phyloP scores from a whole-genome alignment of 1,140 invertebrate species.

The Tenebrio molitor region DNA sequence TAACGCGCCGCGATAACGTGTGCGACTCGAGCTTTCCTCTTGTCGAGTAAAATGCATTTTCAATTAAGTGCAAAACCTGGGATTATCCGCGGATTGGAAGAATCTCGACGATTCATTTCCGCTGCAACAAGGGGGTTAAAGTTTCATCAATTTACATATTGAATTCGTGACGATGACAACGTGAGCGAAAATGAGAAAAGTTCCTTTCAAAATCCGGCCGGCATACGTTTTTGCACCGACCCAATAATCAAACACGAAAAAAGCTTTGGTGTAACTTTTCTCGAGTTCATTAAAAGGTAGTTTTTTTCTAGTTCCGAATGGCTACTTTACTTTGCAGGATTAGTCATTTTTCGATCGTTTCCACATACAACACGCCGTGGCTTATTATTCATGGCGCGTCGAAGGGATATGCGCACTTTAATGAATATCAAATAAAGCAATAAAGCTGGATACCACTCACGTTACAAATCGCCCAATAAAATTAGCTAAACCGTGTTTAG shows the following conservation, averaged over 20 bases:
- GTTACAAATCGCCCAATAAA: too few species aligned
- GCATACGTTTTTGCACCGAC: neutral
- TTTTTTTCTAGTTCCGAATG: neutral
- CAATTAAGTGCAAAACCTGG: neutral
- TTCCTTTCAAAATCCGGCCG: neutral
- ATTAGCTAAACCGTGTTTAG: too few species aligned
- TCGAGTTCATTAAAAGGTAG: neutral
- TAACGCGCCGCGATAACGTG: slow-evolving; percentile 35
- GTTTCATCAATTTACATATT: slow-evolving; percentile 24
- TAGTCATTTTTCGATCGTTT: too few species aligned
- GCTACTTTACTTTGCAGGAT: too few species aligned
- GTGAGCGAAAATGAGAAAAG: slow-evolving; percentile 25
- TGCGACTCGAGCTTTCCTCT: slow-evolving; percentile 1
- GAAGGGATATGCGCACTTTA: too few species aligned
- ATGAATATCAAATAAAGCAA: too few species aligned
- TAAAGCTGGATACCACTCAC: too few species aligned
- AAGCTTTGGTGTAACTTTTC: neutral
- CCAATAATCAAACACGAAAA: neutral
- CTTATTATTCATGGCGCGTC: too few species aligned
- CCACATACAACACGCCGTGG: too few species aligned
- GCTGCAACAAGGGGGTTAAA: neutral
- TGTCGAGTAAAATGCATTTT: slow-evolving; percentile 21
- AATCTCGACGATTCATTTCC: neutral
- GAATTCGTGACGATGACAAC: slow-evolving; percentile 23
- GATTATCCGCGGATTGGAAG: neutral